A percentile compares a stretch with the other conserved stretches of the same genome.
Conservation (phyloP, 1,140 invertebrate species). For the Lepeophtheirus salmonis region DNA sequence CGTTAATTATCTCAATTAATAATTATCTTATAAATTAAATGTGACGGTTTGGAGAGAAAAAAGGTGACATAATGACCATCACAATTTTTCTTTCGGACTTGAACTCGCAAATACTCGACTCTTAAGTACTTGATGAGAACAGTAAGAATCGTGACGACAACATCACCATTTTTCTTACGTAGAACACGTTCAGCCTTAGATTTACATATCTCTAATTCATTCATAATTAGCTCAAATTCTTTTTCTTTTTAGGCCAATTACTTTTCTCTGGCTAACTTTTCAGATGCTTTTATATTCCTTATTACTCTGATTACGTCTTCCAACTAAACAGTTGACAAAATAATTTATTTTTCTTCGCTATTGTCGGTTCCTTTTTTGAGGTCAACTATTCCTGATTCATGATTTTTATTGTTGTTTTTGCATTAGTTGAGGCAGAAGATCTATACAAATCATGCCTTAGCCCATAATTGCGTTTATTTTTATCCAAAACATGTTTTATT, state of each 20-base stretch:
- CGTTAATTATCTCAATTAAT: too few relatives aligned
- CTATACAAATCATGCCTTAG: background rate
- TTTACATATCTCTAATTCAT: constrained; percentile 11
- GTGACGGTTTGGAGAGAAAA: too few relatives aligned
- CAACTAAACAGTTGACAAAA: background rate
- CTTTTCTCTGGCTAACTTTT: constrained; percentile 14
- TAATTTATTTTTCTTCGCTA: constrained; percentile 16
- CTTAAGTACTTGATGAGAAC: constrained; percentile 10
- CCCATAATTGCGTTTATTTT: too few relatives aligned
- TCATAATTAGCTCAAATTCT: constrained; percentile 16
- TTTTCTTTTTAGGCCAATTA: constrained; percentile 16
- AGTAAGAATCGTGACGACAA: constrained; percentile 14
- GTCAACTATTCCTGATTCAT: constrained; percentile 16
- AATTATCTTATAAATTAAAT: too few relatives aligned
- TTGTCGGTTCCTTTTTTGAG: constrained; percentile 18
- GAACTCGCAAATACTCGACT: too few relatives aligned
- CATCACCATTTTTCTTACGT: constrained; percentile 15
- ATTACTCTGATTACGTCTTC: constrained; percentile 15
- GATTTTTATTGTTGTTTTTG: constrained; percentile 15
- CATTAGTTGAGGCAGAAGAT: background rate
- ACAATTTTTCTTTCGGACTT: too few relatives aligned
- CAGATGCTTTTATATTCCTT: background rate
- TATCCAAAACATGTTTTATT: too few relatives aligned
- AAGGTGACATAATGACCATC: too few relatives aligned
- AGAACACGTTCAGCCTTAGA: constrained; percentile 8